Evolutionary conservation across 2,797 vertebrate species (phyloP).

Genomic region (Anomalospiza imberbis): DNA sequence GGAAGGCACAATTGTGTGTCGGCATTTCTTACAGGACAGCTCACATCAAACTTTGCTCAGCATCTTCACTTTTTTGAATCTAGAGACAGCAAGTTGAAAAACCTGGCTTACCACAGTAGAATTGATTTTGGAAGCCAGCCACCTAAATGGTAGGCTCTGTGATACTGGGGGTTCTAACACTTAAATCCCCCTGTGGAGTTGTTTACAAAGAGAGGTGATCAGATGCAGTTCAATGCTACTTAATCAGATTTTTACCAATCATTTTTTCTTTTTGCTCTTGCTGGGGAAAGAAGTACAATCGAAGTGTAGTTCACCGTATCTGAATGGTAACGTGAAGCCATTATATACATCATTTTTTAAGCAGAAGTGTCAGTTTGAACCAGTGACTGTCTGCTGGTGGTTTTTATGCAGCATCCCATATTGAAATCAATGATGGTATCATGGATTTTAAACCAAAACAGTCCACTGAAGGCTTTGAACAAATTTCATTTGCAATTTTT

Average conservation of each 20-base stretch:
- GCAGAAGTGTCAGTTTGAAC: not conserved
- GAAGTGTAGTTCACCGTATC: not conserved
- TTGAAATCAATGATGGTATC: not conserved
- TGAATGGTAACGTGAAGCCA: not conserved
- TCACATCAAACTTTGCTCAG: not conserved
- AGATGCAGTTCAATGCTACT: not conserved
- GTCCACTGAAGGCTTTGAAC: not conserved
- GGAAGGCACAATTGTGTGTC: not conserved
- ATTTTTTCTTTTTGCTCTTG: not conserved
- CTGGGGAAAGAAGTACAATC: not conserved
- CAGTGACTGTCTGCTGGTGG: not conserved
- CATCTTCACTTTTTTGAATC: not conserved
- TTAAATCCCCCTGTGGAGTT: not conserved
- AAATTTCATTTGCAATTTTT: not conserved
- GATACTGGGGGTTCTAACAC: not conserved
- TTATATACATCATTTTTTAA: not conserved
- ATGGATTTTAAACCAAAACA: not conserved
- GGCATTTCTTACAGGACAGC: not conserved
- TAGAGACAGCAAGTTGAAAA: not conserved
- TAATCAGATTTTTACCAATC: slow-evolving; percentile 19
- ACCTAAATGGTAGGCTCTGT: not conserved
- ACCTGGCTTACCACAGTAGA: not conserved
- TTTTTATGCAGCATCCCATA: not conserved
- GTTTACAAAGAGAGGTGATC: not conserved
- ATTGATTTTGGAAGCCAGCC: slow-evolving; percentile 31